Evolutionary conservation across 53 echinoderm and acorn worm genomes (phyloP), one percentile per base, ranked within the genome.

Genomic region (Zoroaster sp.): DNA sequence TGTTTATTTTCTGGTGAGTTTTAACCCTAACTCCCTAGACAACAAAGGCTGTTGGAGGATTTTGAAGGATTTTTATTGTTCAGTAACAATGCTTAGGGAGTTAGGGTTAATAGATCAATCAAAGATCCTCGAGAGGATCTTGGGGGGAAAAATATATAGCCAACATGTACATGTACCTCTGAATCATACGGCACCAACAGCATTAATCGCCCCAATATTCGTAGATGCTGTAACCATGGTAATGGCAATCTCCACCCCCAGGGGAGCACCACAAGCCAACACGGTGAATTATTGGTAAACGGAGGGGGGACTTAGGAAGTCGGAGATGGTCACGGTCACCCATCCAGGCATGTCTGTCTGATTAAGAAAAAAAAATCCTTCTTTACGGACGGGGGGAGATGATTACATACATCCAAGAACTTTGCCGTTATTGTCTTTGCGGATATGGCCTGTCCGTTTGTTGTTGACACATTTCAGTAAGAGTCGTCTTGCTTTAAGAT

Each of bases 301-400:
- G 42, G 34, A 12, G 37, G 54, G n/a, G 41, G 20, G 38, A 40
- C 66, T 28, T 46, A 15, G 68, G 17, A 32, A 42, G 31, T 43
- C 68, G 15, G 40, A 25, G 42, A 30, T 67, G 68, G 82, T 82
- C 82, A 82, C 68, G 82, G 82, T 82, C 82, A 82, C 35, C 42
- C 43, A 43, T 32, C 66, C 40, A 82, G 82, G 82, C 82, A 82
- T 82, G 82, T 82, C 82, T 67, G 66, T 43, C 65, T 67, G 82
- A 82, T 82, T 82, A 82, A 59, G 44, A 66, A 1, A 59, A 32
- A 66, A 1, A 67, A 82, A 82, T 82, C 82, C 42, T 41, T 25
- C 42, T 21, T 44, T 40, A 31, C 31, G 43, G 82, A 82, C 63
- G 8, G 12, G 67, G 41, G 18, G 53, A 59, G 63, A 34, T 80